phyloP scores from a whole-genome alignment of 2,113 vertebrate genomes.

The Elaphurus davidianus region DNA sequence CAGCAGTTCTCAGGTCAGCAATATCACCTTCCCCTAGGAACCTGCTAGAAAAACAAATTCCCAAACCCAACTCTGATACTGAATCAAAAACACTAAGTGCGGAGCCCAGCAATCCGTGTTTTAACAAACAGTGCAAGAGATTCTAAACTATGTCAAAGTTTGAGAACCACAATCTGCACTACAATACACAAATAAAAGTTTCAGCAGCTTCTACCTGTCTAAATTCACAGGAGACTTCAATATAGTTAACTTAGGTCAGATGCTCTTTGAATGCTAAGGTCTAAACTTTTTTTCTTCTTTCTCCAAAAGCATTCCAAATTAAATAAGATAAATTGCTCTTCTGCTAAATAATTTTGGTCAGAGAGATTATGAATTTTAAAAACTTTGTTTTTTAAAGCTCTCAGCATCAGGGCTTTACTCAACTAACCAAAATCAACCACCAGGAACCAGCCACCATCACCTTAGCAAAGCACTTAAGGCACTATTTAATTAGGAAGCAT shows the following conservation, averaged over 20 bases:
- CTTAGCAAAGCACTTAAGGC: conserved; percentile 68
- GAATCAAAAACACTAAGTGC: background rate
- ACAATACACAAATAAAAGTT: background rate
- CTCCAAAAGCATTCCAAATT: background rate
- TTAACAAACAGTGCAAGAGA: background rate
- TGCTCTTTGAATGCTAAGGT: background rate
- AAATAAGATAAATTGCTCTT: background rate
- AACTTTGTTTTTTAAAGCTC: conserved; percentile 30
- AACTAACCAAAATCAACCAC: conserved; percentile 66
- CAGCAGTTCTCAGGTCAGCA: background rate
- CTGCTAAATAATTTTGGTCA: background rate
- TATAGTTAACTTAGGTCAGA: background rate
- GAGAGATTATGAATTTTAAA: background rate
- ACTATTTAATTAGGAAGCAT: conserved; percentile 67
- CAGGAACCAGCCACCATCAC: conserved; percentile 60
- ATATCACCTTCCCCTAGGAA: background rate
- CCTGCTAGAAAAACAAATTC: background rate
- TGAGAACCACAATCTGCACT: background rate
- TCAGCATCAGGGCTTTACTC: conserved; percentile 75
- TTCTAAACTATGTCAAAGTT: background rate
- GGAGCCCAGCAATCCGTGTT: background rate
- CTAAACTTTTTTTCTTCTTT: background rate
- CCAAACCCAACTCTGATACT: background rate
- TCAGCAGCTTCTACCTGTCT: background rate
- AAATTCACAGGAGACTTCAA: background rate